Conservation (phyloP, 2,113 vertebrate genomes). For the Nothocercus julius region DNA sequence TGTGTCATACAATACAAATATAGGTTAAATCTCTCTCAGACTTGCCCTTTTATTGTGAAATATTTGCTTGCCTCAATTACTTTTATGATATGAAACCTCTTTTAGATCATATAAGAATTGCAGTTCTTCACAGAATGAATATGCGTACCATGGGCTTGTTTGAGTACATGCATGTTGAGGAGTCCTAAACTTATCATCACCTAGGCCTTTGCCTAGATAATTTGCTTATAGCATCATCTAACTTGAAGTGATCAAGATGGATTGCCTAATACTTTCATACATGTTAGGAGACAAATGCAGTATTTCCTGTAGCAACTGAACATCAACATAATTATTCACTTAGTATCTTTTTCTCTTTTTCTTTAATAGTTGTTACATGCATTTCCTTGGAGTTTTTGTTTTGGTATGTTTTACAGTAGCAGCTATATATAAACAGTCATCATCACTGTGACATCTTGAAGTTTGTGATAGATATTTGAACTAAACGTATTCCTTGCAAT, state of each 20-base stretch:
- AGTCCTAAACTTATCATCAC: neutral
- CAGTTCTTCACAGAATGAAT: neutral
- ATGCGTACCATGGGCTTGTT: neutral
- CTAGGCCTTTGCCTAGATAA: neutral
- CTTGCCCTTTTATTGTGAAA: neutral
- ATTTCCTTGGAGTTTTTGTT: neutral
- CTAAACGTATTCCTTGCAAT: neutral
- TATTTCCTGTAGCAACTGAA: neutral
- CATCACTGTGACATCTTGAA: neutral
- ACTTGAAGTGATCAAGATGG: neutral
- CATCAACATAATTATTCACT: neutral
- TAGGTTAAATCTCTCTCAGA: neutral
- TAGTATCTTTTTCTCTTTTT: neutral
- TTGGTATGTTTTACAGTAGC: neutral
- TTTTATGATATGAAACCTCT: neutral
- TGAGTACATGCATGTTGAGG: neutral
- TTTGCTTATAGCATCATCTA: neutral
- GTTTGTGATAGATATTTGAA: neutral
- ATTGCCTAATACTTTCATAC: neutral
- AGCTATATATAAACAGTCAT: neutral
- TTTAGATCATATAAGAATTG: neutral
- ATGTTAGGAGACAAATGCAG: neutral
- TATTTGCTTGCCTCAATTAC: neutral
- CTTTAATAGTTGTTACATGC: neutral
- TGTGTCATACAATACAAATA: neutral